These are phyloP conservation scores for Dipodomys ordii DNA, from an alignment of 2,113 vertebrate species.

Conservation along the genomic window DNA sequence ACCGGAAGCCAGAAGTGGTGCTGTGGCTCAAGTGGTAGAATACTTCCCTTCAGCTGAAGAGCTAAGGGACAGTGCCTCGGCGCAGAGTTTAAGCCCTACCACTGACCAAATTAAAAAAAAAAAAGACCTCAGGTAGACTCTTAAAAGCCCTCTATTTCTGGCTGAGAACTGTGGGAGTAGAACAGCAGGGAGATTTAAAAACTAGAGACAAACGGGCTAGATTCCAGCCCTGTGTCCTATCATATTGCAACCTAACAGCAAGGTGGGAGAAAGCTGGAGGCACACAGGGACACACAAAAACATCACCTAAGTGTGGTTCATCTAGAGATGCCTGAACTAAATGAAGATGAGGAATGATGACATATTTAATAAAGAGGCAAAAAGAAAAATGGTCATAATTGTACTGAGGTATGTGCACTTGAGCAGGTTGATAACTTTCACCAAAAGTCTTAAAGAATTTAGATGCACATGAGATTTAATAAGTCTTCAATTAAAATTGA, in stretches of 20 bases:
- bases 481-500: not conserved
- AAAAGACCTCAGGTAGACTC: not conserved
- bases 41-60: too few relatives aligned
- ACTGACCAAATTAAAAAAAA: not conserved
- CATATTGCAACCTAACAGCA: not conserved
- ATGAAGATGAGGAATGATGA: not conserved
- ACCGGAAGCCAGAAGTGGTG: too few relatives aligned
- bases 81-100: too few relatives aligned
- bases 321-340: not conserved
- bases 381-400: not conserved
- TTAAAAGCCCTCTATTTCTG: not conserved
- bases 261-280: not conserved
- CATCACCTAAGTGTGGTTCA: too few relatives aligned
- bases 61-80: too few relatives aligned
- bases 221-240: not conserved
- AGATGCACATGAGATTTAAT: not conserved
- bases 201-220: not conserved
- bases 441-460: conserved; percentile 10
- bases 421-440: not conserved
- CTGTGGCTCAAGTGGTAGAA: too few relatives aligned
- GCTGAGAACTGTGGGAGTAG: not conserved
- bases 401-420: conserved; percentile 1
- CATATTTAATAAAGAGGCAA: not conserved
- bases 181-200: not conserved
- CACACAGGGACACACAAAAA: not conserved